These are phyloP conservation scores for Colletes latitarsis DNA, from an alignment of 1,140 invertebrate species.

Conservation along the genomic window DNA sequence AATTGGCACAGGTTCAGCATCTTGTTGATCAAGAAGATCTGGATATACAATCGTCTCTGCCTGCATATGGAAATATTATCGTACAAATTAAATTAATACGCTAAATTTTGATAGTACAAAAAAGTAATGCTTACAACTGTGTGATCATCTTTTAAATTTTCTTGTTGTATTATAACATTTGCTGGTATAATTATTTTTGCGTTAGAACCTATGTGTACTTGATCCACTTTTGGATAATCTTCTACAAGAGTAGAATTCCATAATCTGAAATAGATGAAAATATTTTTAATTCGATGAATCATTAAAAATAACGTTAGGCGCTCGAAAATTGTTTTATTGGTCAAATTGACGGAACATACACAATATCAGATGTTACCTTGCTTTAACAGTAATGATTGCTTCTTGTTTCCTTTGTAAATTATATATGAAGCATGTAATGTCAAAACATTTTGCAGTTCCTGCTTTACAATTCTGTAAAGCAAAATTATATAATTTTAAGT, in stretches of 20 bases:
- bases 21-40: slow-evolving; percentile 85
- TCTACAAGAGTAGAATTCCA: slow-evolving; percentile 96
- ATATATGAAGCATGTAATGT: slow-evolving; percentile 90
- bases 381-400: slow-evolving; percentile 89
- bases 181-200: slow-evolving; percentile 88
- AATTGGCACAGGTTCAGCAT: slow-evolving; percentile 86
- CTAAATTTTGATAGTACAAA: background rate
- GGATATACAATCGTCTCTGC: slow-evolving; percentile 91
- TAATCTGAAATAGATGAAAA: slow-evolving; percentile 80
- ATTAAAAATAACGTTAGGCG: background rate
- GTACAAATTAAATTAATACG: slow-evolving; percentile 20
- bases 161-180: slow-evolving; percentile 87
- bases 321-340: too few relatives aligned
- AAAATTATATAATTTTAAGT: slow-evolving; percentile 9
- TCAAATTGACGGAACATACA: background rate
- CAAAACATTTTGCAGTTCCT: slow-evolving; percentile 92
- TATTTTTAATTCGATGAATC: background rate
- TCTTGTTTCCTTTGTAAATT: slow-evolving; percentile 88
- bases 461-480: slow-evolving; percentile 87
- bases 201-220: slow-evolving; percentile 89
- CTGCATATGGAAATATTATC: slow-evolving; percentile 79
- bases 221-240: slow-evolving; percentile 92
- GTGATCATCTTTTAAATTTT: slow-evolving; percentile 84
- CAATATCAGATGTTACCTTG: slow-evolving; percentile 80
- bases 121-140: slow-evolving; percentile 81